These are phyloP conservation scores for Falco rusticolus DNA, from an alignment of 2,797 vertebrate genomes.

Conservation along the genomic window DNA sequence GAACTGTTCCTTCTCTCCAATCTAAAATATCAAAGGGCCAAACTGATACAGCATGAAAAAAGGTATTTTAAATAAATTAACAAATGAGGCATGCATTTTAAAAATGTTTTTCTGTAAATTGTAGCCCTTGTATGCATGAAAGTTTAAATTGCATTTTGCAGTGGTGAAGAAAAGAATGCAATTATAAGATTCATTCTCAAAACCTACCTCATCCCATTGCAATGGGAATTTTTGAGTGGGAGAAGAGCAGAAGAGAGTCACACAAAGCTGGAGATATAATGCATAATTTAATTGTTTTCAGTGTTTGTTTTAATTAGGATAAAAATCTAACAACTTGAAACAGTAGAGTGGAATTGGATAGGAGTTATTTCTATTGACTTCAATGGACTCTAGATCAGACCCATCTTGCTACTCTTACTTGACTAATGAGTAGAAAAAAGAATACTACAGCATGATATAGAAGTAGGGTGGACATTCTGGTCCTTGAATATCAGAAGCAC, in stretches of 20 bases:
- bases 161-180: background rate
- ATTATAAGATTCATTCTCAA: background rate
- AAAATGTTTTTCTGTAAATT: background rate
- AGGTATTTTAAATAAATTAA: background rate
- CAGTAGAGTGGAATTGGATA: background rate
- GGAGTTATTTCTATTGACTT: background rate
- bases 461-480: background rate
- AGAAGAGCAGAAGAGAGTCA: background rate
- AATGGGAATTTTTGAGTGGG: background rate
- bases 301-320: constrained; percentile 6
- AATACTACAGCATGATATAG: background rate
- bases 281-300: background rate
- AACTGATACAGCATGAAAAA: background rate
- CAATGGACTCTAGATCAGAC: background rate
- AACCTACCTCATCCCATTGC: background rate
- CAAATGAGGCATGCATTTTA: background rate
- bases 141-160: background rate
- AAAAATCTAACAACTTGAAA: background rate
- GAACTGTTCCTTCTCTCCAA: background rate
- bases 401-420: background rate
- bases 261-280: background rate
- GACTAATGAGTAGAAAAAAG: background rate
- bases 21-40: background rate
- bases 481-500: background rate
- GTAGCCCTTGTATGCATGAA: background rate